phyloP scores from a whole-genome alignment of 2,888 invertebrate genomes.

The Conops quadrifasciatus region DNA sequence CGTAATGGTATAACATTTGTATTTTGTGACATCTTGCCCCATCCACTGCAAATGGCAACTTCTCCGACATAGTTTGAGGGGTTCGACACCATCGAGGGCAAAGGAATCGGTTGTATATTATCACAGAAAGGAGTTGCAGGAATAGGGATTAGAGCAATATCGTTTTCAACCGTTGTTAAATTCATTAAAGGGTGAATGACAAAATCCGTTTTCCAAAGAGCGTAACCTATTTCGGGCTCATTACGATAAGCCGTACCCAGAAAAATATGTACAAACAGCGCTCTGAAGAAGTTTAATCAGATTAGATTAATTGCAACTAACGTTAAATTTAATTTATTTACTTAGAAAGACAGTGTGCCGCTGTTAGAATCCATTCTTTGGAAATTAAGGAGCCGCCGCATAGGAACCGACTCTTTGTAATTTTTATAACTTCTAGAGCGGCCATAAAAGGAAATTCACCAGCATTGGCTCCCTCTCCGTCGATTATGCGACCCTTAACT shows the following conservation, averaged over 20 bases:
- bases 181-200: neutral
- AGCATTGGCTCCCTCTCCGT: neutral
- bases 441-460: slow-evolving; percentile 9
- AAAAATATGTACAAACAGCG: neutral
- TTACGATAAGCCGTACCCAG: neutral
- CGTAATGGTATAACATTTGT: neutral
- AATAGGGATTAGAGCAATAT: neutral
- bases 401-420: neutral
- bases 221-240: neutral
- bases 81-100: neutral
- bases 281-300: neutral
- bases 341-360: neutral
- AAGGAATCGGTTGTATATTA: neutral
- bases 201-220: neutral
- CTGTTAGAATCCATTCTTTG: neutral
- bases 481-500: neutral
- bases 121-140: neutral
- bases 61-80: neutral
- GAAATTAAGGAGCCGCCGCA: slow-evolving; percentile 3
- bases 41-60: neutral
- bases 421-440: neutral
- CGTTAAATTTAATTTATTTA: neutral
- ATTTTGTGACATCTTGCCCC: neutral
- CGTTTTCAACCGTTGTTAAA: neutral
- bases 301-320: neutral